Evolutionary conservation across 2,888 invertebrate genomes (phyloP), one percentile per base, ranked within the genome.

Genomic region (Hoplodrina blanda): DNA sequence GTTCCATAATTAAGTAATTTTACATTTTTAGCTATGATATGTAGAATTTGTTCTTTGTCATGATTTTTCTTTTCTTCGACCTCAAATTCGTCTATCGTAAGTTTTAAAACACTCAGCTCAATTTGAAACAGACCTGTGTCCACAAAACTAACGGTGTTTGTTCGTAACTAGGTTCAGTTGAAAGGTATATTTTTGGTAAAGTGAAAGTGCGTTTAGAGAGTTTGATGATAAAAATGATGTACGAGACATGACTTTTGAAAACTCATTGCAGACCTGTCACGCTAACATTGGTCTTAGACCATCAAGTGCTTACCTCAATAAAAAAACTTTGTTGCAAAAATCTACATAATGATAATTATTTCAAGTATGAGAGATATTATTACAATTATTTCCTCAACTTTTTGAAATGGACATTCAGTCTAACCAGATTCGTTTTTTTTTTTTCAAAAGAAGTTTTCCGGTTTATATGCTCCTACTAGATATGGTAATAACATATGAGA

Each of bases 161-260:
- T 62, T 66, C 25, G 56, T 57, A 67, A 66, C 59, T 65, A 67
- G 60, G 60, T 56, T 68, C 46, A 49, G 57, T 67, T 69, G 55
- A 69, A 69, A 65, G 59, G 68, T 69, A 63, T 46, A 41, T 61
- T 71, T 76, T 72, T 33, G 6, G 69, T 44, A n/a, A 71, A 67
- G 83, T 73, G 81, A 84, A 84, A 83, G 84, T 76, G 52, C 50
- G 37, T 33, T 78, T 72, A 53, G 76, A 77, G 74, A 76, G 56
- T 68, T 61, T 52, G 44, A 68, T 75, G 69, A 55, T 78, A 37
- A 37, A 33, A 37, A 37, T 37, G 37, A 37, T 37, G 37, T 37
- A 37, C 37, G 8, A 37, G 37, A 55, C 44, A 54, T 54, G 0
- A 62, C 54, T 63, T 56, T 54, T 55, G 10, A 20, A 54, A 55